Base-by-base conservation (phyloP, 2,888 invertebrate species). In the Cremastinae sp. region DNA sequence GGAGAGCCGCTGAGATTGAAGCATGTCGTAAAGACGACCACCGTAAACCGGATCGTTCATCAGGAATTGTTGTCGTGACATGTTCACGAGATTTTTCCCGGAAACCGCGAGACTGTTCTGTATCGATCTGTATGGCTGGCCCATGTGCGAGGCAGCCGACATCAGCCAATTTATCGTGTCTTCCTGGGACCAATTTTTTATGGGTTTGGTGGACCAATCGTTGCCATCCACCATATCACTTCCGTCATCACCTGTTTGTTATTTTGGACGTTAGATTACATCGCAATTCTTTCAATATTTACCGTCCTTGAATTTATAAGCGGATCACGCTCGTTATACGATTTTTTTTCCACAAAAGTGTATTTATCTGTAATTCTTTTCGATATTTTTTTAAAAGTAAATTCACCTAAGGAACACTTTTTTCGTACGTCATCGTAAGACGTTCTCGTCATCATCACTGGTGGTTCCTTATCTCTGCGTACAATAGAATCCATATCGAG, bases 101-200 rank as follows among this genome's bases (percentile, higher is more conserved):
- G 88, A 83, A 20, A 89, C 82, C 0, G 84, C 85, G 2, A 89
- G 83, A 59, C 82, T 84, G 16, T 87, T 84, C 58, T 87, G 88
- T 43, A 88, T 88, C 5, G 82, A 84, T 43, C 84, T 83, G 74
- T 84, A 85, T 14, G 83, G 82, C 68, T 87, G 87, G 14, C 86
- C 86, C 56, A 89, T 82, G 66, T 83, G 81, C 16, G 83, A 84
- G 2, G 88, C 86, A 0, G 88, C 87, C 7, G 82, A 85, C 80
- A 88, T 84, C 16, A 89, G 75, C 93, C 93, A 93, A 75, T 91
- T 90, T 68, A 91, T 90, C 45, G 93, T 91, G 84, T 93, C 93
- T 10, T 91, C 91, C 70, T 91, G 91, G 78, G 86, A 91, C 93
- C 93, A 93, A 12, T 91, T 90, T 75, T 87, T 86, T 39, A 93